phyloP scores from a whole-genome alignment of 2,113 vertebrate species.

The Taurulus bubalis region DNA sequence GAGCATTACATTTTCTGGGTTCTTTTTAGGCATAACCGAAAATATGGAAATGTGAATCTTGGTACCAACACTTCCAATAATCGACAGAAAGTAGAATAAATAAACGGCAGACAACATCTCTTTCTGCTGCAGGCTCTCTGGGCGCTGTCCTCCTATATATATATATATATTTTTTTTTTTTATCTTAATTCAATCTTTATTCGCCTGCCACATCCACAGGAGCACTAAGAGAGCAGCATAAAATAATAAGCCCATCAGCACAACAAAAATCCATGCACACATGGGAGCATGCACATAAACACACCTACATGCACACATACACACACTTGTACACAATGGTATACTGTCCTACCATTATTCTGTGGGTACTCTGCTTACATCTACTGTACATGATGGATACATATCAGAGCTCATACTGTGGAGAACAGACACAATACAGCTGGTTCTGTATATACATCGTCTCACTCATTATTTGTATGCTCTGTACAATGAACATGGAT shows the following conservation, averaged over 20 bases:
- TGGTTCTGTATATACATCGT: not conserved
- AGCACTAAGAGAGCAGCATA: conserved; percentile 80
- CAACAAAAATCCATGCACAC: conserved; percentile 69
- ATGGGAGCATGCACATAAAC: conserved; percentile 35
- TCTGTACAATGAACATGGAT: conserved; percentile 10
- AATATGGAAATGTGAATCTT: conserved; percentile 66
- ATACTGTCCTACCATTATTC: conserved; percentile 35
- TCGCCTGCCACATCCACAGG: conserved; percentile 77
- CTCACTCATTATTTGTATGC: conserved; percentile 19
- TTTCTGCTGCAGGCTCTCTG: conserved; percentile 70
- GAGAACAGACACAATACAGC: conserved; percentile 7
- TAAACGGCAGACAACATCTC: conserved; percentile 78
- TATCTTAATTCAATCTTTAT: conserved; percentile 87
- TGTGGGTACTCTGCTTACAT: conserved; percentile 6
- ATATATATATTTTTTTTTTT: conserved; percentile 32
- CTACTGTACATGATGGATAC: conserved; percentile 31
- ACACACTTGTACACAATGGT: conserved; percentile 11
- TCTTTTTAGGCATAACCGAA: conserved; percentile 35
- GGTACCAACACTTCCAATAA: conserved; percentile 64
- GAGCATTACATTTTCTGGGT: not conserved
- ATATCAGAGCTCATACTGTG: conserved; percentile 19
- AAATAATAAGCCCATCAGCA: conserved; percentile 84
- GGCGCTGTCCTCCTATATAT: conserved; percentile 68
- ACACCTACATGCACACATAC: conserved; percentile 13
- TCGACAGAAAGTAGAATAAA: conserved; percentile 79